Percentiles rank a stretch among this genome's conserved stretches.
Evolutionary conservation across 2,888 invertebrate genomes (phyloP).

Genomic region (Empis livida): DNA sequence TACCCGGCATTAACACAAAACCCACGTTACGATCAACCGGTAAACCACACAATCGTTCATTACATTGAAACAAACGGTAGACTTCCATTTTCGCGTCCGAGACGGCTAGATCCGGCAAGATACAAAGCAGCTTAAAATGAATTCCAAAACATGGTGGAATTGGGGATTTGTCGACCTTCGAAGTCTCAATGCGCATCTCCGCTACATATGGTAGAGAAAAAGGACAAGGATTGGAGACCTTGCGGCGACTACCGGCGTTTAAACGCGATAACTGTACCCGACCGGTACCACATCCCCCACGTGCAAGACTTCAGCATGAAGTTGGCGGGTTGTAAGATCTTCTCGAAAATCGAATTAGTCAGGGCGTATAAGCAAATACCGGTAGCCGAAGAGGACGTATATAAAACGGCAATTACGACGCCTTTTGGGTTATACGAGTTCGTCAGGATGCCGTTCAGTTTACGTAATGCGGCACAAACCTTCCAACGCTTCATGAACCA

Average conservation of each 20-base stretch:
- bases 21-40: neutral
- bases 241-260: slow-evolving; percentile 6
- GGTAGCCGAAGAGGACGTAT: slow-evolving; percentile 21
- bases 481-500: slow-evolving; percentile 27
- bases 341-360: slow-evolving; percentile 4
- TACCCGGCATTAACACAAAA: neutral
- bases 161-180: slow-evolving; percentile 8
- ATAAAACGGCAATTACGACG: slow-evolving; percentile 27
- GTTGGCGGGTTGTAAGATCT: neutral
- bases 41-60: neutral
- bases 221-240: slow-evolving; percentile 4
- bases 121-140: slow-evolving; percentile 2
- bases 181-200: slow-evolving; percentile 6
- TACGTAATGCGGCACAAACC: slow-evolving; percentile 25
- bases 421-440: slow-evolving; percentile 28
- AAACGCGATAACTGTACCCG: slow-evolving; percentile 5
- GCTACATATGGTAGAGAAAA: slow-evolving; percentile 8
- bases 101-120: neutral
- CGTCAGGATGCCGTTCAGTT: slow-evolving; percentile 16
- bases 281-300: slow-evolving; percentile 3
- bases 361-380: slow-evolving; percentile 22
- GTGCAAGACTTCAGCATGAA: slow-evolving; percentile 5
- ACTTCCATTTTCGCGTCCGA: neutral
- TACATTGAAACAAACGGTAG: neutral
- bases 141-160: slow-evolving; percentile 2